These are phyloP conservation scores for Synergus itoensis DNA, from an alignment of 2,888 invertebrate genomes.

Conservation along the genomic window DNA sequence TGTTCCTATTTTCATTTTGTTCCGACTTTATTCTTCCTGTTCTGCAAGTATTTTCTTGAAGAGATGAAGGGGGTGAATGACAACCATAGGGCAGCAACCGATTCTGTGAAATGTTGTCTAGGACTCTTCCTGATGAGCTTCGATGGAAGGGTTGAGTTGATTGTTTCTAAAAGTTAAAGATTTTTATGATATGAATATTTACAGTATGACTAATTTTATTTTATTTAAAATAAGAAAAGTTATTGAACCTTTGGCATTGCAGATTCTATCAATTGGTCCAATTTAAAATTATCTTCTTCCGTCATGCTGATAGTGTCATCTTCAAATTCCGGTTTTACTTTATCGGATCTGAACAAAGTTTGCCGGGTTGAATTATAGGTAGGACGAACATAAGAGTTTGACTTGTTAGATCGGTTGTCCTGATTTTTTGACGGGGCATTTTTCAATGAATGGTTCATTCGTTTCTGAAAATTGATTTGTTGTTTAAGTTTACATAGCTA, in stretches of 20 bases:
- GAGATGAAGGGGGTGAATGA: slow-evolving; percentile 50
- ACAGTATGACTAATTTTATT: not conserved
- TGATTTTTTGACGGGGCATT: slow-evolving; percentile 20
- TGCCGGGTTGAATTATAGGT: slow-evolving; percentile 27
- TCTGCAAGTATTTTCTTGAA: slow-evolving; percentile 43
- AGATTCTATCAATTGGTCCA: slow-evolving; percentile 84
- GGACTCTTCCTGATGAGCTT: slow-evolving; percentile 34
- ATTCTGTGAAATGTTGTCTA: slow-evolving; percentile 42
- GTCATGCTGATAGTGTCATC: slow-evolving; percentile 82
- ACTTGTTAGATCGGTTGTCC: slow-evolving; percentile 32
- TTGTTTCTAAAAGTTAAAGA: slow-evolving; percentile 3
- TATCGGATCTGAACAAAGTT: slow-evolving; percentile 71
- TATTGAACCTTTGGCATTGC: slow-evolving; percentile 81
- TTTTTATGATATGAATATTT: slow-evolving; percentile 30
- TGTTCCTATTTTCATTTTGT: slow-evolving; percentile 82
- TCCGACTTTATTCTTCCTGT: slow-evolving; percentile 44
- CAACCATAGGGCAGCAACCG: slow-evolving; percentile 49
- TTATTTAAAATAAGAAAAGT: not conserved
- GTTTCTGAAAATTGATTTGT: not conserved
- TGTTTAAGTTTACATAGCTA: not conserved
- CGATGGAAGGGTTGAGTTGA: slow-evolving; percentile 23
- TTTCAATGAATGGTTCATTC: slow-evolving; percentile 26
- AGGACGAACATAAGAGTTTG: slow-evolving; percentile 34
- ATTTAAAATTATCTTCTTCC: slow-evolving; percentile 80
- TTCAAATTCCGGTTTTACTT: slow-evolving; percentile 72